phyloP scores from a whole-genome alignment of 2,888 invertebrate species.

The Rhorus exstirpatorius region DNA sequence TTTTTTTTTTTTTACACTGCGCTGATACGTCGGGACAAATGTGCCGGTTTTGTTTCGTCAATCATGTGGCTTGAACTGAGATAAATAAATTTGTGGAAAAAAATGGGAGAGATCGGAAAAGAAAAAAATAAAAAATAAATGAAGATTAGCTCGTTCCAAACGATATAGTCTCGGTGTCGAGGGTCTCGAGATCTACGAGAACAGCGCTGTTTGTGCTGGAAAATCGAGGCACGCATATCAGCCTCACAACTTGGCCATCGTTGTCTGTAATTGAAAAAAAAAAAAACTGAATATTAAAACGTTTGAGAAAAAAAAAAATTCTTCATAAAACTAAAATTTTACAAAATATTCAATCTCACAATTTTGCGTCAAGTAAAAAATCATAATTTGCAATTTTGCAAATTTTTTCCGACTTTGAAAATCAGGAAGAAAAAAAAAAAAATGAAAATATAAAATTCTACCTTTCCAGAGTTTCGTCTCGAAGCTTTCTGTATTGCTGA shows the following conservation, averaged over 20 bases:
- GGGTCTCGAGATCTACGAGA: conserved; percentile 92
- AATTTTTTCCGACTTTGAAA: conserved; percentile 36
- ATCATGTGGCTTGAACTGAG: not conserved
- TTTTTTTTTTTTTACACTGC: not conserved
- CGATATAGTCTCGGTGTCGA: conserved; percentile 90
- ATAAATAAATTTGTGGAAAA: conserved; percentile 10
- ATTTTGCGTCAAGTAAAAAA: not conserved
- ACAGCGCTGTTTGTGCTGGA: conserved; percentile 90
- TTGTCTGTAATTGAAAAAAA: conserved; percentile 87
- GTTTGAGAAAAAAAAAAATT: not conserved
- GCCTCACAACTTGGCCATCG: conserved; percentile 89
- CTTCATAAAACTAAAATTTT: not conserved
- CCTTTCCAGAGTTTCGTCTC: conserved; percentile 90
- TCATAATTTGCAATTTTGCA: too few species aligned
- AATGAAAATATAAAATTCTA: conserved; percentile 78
- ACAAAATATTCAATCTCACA: too few species aligned
- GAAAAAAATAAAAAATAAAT: not conserved
- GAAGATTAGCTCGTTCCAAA: conserved; percentile 85
- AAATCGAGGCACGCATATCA: conserved; percentile 95
- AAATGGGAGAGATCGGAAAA: conserved; percentile 5
- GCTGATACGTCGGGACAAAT: not conserved
- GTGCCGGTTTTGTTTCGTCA: not conserved
- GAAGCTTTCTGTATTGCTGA: conserved; percentile 93
- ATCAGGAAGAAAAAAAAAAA: not conserved
- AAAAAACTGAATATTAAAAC: conserved; percentile 6